phyloP scores from a whole-genome alignment of 1,140 invertebrate species.

The Liolophura sinensis region DNA sequence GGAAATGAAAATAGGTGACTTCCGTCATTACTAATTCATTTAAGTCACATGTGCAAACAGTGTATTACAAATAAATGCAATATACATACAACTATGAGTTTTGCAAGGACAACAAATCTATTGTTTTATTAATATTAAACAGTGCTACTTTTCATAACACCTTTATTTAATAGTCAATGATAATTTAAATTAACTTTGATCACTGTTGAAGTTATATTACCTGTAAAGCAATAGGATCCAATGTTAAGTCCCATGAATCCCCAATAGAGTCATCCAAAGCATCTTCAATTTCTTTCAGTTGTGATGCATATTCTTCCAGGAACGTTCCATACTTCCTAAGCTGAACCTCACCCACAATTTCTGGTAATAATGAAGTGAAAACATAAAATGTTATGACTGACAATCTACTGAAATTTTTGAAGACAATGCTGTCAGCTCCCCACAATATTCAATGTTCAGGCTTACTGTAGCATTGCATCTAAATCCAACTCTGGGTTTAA shows the following conservation, averaged over 20 bases:
- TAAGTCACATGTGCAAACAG: too few relatives aligned
- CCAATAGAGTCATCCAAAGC: constrained; percentile 59
- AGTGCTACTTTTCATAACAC: background rate
- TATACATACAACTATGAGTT: background rate
- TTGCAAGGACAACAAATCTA: background rate
- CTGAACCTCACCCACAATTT: constrained; percentile 68
- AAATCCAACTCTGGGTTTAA: too few relatives aligned
- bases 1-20: constrained; percentile 16
- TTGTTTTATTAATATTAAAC: background rate
- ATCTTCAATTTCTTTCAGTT: constrained; percentile 63
- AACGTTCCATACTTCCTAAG: constrained; percentile 73
- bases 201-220: constrained; percentile 44
- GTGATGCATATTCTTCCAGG: constrained; percentile 68
- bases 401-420: too few relatives aligned
- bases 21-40: too few relatives aligned
- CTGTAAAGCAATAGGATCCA: constrained; percentile 67
- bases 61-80: too few relatives aligned
- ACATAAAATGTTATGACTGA: too few relatives aligned
- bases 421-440: too few relatives aligned
- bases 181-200: background rate
- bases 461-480: too few relatives aligned
- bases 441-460: too few relatives aligned
- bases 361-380: constrained; percentile 30
- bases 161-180: background rate
- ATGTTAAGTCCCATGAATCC: constrained; percentile 62